phyloP scores from a whole-genome alignment of 2,113 vertebrate genomes.

The Cyprinodon brontotheroides region DNA sequence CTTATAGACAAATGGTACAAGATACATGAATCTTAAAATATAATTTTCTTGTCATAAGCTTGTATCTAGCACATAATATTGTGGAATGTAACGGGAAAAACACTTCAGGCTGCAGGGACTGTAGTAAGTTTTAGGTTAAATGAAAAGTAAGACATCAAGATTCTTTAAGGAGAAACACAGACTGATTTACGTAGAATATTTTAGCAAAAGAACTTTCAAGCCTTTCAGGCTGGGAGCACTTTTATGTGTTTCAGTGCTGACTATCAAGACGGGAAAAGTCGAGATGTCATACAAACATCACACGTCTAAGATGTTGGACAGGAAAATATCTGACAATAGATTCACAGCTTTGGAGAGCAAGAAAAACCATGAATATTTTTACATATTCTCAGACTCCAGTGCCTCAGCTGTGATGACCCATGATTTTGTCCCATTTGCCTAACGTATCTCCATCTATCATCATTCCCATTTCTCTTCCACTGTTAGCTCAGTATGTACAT shows the following conservation, averaged over 20 bases:
- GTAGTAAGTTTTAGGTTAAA: background rate
- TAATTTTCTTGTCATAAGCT: no score
- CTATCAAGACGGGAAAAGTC: background rate
- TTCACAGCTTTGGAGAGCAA: background rate
- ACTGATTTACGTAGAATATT: background rate
- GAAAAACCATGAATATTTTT: constrained; percentile 16
- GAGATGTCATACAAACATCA: constrained; percentile 1
- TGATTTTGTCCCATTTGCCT: constrained; percentile 6
- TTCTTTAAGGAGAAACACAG: constrained; percentile 1
- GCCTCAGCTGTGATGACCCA: background rate
- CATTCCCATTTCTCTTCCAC: constrained; percentile 1
- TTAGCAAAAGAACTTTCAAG: background rate
- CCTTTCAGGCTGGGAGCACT: constrained; percentile 16
- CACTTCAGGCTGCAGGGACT: background rate
- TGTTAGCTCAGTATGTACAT: constrained; percentile 6
- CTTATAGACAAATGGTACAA: no score
- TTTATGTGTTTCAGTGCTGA: background rate
- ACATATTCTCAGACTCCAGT: constrained; percentile 16
- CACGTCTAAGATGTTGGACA: background rate
- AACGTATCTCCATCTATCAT: constrained; percentile 7
- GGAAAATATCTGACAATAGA: constrained; percentile 11
- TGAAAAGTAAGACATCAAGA: background rate
- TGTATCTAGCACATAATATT: background rate
- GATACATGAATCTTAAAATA: no score
- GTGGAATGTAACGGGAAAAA: background rate